These are phyloP conservation scores for Linnaemya vulpina DNA, from an alignment of 2,888 invertebrate genomes.

Conservation along the genomic window DNA sequence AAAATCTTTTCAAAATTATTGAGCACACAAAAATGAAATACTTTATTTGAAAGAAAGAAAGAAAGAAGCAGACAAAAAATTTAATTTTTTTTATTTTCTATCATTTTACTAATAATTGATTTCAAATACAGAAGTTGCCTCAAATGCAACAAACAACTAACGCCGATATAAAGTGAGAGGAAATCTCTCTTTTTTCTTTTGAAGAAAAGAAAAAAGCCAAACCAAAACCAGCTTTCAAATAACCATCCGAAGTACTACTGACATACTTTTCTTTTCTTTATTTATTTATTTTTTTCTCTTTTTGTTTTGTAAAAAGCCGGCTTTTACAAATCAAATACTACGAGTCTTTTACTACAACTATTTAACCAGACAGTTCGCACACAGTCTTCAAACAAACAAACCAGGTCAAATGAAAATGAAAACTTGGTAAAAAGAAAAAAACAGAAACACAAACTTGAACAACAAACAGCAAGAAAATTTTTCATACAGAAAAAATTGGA, in stretches of 20 bases:
- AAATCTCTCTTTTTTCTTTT: conserved; percentile 70
- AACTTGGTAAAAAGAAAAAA: conserved; percentile 72
- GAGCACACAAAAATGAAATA: conserved; percentile 44
- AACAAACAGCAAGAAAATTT: conserved; percentile 73
- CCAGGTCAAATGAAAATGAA: conserved; percentile 82
- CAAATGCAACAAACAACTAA: conserved; percentile 6
- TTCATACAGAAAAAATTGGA: conserved; percentile 71
- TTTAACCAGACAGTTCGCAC: conserved; percentile 68
- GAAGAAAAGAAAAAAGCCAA: not conserved
- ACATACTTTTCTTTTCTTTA: conserved; percentile 70
- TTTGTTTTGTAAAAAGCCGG: conserved; percentile 48
- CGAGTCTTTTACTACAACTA: conserved; percentile 18
- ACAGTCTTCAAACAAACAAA: conserved; percentile 70
- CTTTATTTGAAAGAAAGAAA: conserved; percentile 13
- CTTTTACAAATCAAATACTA: conserved; percentile 54
- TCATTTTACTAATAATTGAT: conserved; percentile 57
- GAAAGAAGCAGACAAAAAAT: too few relatives aligned
- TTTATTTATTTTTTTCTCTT: conserved; percentile 27
- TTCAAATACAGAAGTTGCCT: conserved; percentile 37
- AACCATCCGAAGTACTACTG: conserved; percentile 64
- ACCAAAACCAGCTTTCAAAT: conserved; percentile 66
- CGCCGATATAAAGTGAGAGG: conserved; percentile 68
- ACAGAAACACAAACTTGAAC: conserved; percentile 43
- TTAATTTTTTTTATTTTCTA: conserved; percentile 36
- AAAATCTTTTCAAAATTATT: not conserved